Percentiles rank a stretch among this genome's conserved stretches.
Conservation (phyloP, 2,113 vertebrate species). For the Malaclemys terrapin region DNA sequence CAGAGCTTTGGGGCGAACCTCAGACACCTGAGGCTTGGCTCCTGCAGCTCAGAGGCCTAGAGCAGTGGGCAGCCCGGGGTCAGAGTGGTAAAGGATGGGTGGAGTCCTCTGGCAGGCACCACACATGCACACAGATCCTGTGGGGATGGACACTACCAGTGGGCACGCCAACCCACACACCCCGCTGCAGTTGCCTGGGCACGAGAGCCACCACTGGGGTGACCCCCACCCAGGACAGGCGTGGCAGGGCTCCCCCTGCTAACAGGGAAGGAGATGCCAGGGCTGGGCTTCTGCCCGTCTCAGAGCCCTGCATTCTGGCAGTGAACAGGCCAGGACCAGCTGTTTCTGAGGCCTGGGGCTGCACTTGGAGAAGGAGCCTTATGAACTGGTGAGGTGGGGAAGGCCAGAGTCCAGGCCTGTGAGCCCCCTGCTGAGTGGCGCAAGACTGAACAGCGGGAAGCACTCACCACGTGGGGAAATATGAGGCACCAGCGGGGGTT, state of each 20-base stretch:
- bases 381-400: too few relatives aligned
- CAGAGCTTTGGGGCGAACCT: not conserved
- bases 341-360: too few relatives aligned
- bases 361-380: too few relatives aligned
- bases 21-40: not conserved
- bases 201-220: too few relatives aligned
- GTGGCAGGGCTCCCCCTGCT: not conserved
- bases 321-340: too few relatives aligned
- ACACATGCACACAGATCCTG: not conserved
- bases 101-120: not conserved
- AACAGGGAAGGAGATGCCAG: not conserved
- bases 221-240: not conserved
- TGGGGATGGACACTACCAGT: not conserved
- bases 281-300: not conserved
- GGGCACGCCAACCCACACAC: not conserved
- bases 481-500: conserved; percentile 85
- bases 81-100: not conserved
- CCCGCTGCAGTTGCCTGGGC: too few relatives aligned
- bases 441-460: not conserved
- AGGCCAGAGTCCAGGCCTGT: not conserved
- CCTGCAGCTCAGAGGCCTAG: too few relatives aligned
- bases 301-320: not conserved
- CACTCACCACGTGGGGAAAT: conserved; percentile 86
- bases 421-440: not conserved
- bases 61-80: not conserved